Conservation (phyloP, 2,888 invertebrate genomes). For the Metacarcinus magister region DNA sequence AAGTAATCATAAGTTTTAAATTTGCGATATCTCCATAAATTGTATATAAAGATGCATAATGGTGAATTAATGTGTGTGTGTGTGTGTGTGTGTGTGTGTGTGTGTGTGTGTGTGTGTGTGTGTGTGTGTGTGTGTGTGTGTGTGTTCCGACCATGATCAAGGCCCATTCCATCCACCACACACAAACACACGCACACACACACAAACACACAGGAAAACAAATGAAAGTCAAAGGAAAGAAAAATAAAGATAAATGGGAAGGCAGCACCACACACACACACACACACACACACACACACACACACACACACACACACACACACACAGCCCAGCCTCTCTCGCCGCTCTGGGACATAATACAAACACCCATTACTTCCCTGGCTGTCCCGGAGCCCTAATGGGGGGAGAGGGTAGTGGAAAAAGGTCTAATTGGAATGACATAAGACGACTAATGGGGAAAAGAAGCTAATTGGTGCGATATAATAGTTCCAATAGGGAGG, state of each 20-base stretch:
- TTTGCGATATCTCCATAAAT: not conserved
- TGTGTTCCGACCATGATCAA: not conserved
- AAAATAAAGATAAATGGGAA: not conserved
- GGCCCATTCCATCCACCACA: not conserved
- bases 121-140: not conserved
- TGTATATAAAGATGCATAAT: not conserved
- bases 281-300: slow-evolving; percentile 39
- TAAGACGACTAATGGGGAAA: not conserved
- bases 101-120: not conserved
- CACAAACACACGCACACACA: not conserved
- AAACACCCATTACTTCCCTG: slow-evolving; percentile 9
- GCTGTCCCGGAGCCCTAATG: not conserved
- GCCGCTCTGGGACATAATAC: slow-evolving; percentile 16
- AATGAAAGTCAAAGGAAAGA: not conserved
- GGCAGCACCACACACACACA: not conserved
- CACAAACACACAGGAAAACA: no score
- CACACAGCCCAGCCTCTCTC: not conserved
- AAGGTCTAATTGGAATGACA: not conserved
- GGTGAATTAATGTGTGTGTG: not conserved
- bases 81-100: not conserved
- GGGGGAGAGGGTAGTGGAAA: not conserved
- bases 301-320: slow-evolving; percentile 39
- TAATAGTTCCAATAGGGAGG: not conserved
- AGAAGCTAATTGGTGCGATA: not conserved
- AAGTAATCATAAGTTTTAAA: not conserved